Conservation (phyloP, 2,888 invertebrate species). For the Agrotis exclamationis region DNA sequence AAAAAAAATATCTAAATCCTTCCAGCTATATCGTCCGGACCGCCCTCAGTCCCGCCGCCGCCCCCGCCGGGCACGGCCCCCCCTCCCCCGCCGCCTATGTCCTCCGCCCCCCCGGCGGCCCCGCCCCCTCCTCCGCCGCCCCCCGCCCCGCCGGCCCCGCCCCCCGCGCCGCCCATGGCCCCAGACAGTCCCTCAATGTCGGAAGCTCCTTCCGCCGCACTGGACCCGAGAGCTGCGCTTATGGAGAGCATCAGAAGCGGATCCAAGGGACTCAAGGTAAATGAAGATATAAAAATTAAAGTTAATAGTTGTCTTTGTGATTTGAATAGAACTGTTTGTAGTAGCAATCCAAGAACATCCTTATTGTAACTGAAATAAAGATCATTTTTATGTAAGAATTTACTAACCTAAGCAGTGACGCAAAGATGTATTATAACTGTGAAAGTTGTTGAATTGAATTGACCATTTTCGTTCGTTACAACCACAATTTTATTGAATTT, state of each 20-base stretch:
- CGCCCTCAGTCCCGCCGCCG: conserved; percentile 56
- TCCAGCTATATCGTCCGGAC: conserved; percentile 56
- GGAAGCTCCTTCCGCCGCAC: conserved; percentile 62
- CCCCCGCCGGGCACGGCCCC: conserved; percentile 74
- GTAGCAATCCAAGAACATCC: neutral
- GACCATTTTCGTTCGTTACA: too few relatives aligned
- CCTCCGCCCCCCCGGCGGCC: conserved; percentile 71
- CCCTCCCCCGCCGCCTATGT: conserved; percentile 67
- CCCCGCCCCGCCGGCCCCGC: conserved; percentile 75
- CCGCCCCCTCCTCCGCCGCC: conserved; percentile 78
- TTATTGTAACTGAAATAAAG: neutral
- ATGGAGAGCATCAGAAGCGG: conserved; percentile 97
- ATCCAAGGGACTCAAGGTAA: conserved; percentile 93
- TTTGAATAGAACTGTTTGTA: too few relatives aligned
- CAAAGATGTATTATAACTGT: neutral
- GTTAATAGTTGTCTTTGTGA: too few relatives aligned
- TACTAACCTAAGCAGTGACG: neutral
- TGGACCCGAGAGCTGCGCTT: conserved; percentile 93
- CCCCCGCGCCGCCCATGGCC: conserved; percentile 78
- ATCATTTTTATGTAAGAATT: neutral
- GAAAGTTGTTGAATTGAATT: too few relatives aligned
- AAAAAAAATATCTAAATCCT: too few relatives aligned
- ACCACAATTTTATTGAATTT: too few relatives aligned
- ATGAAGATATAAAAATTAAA: neutral
- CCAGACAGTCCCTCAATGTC: conserved; percentile 81